Conservation (phyloP, 92 coral and sea anemone genomes). For the Pocillopora meandrina region DNA sequence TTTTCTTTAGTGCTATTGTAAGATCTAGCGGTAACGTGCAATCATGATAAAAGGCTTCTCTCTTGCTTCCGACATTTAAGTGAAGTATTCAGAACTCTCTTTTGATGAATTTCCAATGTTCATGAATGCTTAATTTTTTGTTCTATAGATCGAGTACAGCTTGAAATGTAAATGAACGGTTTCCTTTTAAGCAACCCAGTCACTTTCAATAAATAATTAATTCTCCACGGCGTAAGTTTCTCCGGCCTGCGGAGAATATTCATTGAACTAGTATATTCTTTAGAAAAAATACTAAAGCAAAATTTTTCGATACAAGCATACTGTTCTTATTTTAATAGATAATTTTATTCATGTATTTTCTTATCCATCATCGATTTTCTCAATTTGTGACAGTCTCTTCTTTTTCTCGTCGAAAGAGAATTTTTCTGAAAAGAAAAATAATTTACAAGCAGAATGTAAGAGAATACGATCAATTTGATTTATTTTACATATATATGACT, state of each 20-base stretch:
- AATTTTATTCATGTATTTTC: constrained; percentile 39
- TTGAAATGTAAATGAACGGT: constrained; percentile 46
- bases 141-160: constrained; percentile 23
- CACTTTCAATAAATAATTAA: constrained; percentile 51
- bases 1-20: constrained; percentile 11
- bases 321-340: neutral
- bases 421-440: constrained; percentile 43
- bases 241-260: constrained; percentile 15
- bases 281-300: neutral
- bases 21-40: constrained; percentile 17
- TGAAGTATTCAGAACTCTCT: constrained; percentile 30
- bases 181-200: constrained; percentile 42
- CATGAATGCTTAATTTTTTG: constrained; percentile 32
- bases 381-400: constrained; percentile 7
- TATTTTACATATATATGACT: constrained; percentile 35
- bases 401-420: constrained; percentile 27
- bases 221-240: constrained; percentile 28
- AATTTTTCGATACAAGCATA: neutral
- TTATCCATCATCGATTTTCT: constrained; percentile 21
- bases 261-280: constrained; percentile 2
- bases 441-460: constrained; percentile 50
- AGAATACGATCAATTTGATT: constrained; percentile 54
- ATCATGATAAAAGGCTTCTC: constrained; percentile 18
- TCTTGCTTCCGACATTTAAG: constrained; percentile 47
- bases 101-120: constrained; percentile 25